Evolutionary conservation across 53 echinoderm and acorn worm species (phyloP).

Genomic region (Antedon mediterranea): DNA sequence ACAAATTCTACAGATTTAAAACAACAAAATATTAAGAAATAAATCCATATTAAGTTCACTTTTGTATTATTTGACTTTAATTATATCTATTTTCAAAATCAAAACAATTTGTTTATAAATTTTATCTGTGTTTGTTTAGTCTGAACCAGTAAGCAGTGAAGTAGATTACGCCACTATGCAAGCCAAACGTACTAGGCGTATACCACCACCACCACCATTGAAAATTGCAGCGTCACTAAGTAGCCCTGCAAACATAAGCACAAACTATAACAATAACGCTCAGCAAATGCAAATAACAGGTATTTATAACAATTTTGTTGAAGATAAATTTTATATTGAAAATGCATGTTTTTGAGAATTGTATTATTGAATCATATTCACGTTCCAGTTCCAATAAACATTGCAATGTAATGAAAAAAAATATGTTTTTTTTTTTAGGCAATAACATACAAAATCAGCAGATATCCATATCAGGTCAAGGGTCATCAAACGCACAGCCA

Average conservation of each 20-base stretch:
- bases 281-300: neutral
- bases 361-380: too few relatives aligned
- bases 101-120: too few relatives aligned
- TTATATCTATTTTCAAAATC: too few relatives aligned
- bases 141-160: neutral
- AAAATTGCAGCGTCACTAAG: neutral
- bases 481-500: neutral
- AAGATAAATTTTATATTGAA: too few relatives aligned
- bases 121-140: neutral
- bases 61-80: too few relatives aligned
- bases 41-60: too few relatives aligned
- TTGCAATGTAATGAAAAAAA: too few relatives aligned
- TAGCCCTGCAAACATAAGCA: neutral
- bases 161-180: neutral
- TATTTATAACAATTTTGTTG: too few relatives aligned
- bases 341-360: too few relatives aligned
- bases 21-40: too few relatives aligned
- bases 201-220: neutral
- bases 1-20: too few relatives aligned
- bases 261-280: neutral
- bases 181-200: neutral
- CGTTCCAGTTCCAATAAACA: too few relatives aligned
- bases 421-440: neutral
- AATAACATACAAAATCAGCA: neutral
- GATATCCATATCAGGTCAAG: neutral